Conservation (phyloP, 2,797 vertebrate species). For the Fundulus diaphanus region DNA sequence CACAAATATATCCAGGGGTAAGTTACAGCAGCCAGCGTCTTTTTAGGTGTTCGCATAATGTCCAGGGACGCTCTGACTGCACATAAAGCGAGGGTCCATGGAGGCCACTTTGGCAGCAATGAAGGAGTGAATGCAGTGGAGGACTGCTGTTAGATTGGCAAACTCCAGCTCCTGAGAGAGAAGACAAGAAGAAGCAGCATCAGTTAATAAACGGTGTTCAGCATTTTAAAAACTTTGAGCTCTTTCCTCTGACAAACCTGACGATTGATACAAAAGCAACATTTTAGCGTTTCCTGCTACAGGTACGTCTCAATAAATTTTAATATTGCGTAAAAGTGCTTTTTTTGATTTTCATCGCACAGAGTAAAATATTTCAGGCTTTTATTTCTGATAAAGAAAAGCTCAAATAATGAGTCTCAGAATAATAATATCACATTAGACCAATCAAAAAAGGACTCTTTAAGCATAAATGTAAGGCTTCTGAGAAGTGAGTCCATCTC, state of each 20-base stretch:
- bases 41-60: slow-evolving; percentile 85
- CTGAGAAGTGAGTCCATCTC: no score
- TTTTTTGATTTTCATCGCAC: no score
- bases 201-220: not conserved
- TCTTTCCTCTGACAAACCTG: not conserved
- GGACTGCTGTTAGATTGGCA: slow-evolving; percentile 89
- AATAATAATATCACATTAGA: no score
- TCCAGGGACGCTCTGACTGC: slow-evolving; percentile 85
- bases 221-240: not conserved
- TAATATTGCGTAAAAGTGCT: no score
- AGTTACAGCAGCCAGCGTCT: slow-evolving; percentile 74
- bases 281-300: not conserved
- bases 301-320: no score
- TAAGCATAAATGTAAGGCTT: no score
- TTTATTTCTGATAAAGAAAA: no score
- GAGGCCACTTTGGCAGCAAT: slow-evolving; percentile 95
- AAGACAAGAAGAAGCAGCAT: not conserved
- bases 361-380: no score
- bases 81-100: slow-evolving; percentile 90
- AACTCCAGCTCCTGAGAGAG: slow-evolving; percentile 90
- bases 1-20: slow-evolving; percentile 74
- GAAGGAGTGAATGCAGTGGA: slow-evolving; percentile 94
- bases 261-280: not conserved
- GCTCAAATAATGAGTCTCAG: no score
- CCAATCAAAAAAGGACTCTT: no score